phyloP scores from a whole-genome alignment of 2,113 vertebrate genomes.

The Lepidiolamprologus cunningtoni region DNA sequence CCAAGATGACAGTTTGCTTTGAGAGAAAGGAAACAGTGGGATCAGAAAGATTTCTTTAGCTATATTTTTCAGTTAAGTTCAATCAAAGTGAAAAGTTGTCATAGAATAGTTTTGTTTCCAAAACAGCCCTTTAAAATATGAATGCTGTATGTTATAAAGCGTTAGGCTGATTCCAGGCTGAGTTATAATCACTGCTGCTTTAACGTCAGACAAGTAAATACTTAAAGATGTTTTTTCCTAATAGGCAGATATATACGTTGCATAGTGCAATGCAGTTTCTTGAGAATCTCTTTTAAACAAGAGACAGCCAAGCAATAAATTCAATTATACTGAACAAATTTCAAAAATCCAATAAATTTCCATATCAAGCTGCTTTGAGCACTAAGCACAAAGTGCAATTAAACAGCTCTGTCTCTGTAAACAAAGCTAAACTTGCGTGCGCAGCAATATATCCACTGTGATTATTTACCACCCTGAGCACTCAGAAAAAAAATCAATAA shows the following conservation, averaged over 20 bases:
- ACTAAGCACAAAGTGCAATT: slow-evolving; percentile 49
- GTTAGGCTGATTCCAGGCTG: background rate
- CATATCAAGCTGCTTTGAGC: slow-evolving; percentile 11
- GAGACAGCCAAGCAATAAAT: background rate
- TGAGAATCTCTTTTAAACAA: background rate
- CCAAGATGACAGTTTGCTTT: background rate
- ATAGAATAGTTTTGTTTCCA: background rate
- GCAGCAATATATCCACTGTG: slow-evolving; percentile 51
- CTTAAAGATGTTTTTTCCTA: background rate
- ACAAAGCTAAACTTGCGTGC: slow-evolving; percentile 54
- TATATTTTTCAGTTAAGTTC: background rate
- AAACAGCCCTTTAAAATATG: background rate
- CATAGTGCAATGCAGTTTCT: background rate
- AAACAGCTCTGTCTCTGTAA: slow-evolving; percentile 44
- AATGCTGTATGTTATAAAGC: background rate
- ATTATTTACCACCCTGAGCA: slow-evolving; percentile 61
- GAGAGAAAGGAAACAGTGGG: background rate
- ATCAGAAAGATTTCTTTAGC: background rate
- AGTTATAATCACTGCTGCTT: background rate
- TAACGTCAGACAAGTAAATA: background rate
- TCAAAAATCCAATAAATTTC: slow-evolving; percentile 17
- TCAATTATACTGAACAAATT: background rate
- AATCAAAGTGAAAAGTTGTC: background rate
- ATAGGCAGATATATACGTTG: background rate
- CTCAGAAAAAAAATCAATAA: slow-evolving; percentile 67